These are phyloP conservation scores for Bothrops alternatus DNA, from an alignment of 2,797 vertebrate species.

Conservation along the genomic window DNA sequence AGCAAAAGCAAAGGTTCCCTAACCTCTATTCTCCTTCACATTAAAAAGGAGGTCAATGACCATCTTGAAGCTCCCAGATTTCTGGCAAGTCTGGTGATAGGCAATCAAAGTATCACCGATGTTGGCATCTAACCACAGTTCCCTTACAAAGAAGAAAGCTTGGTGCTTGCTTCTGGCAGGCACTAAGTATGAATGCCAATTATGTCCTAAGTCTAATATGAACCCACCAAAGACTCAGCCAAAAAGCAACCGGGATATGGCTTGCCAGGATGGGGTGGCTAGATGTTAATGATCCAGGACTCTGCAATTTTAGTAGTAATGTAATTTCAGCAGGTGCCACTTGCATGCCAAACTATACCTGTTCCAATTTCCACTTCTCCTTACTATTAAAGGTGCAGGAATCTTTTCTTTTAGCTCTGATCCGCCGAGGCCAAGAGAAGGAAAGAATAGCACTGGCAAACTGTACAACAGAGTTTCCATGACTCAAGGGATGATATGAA, in stretches of 20 bases:
- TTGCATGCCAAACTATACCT: not conserved
- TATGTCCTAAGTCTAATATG: not conserved
- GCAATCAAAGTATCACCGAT: not conserved
- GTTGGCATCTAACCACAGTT: not conserved
- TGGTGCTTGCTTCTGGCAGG: not conserved
- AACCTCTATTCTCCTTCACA: not conserved
- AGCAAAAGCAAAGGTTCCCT: not conserved
- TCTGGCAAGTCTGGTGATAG: not conserved
- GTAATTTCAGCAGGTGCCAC: not conserved
- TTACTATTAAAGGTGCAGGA: not conserved
- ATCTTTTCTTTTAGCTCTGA: not conserved
- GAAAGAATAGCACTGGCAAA: not conserved
- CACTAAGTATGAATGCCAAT: not conserved
- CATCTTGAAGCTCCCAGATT: not conserved
- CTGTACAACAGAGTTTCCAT: not conserved
- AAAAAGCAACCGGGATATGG: not conserved
- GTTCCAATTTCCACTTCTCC: not conserved
- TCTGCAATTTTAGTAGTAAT: not conserved
- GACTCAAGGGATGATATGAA: not conserved
- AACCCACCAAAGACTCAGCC: not conserved
- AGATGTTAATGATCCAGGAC: not conserved
- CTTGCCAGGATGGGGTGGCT: not conserved
- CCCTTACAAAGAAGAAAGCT: not conserved
- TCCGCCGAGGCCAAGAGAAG: not conserved
- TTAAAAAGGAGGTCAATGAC: not conserved